Base-by-base conservation (phyloP, 30 jellyfish, hydroid and myxozoan genomes). In the Aurelia aurita complex sp. Pacific region DNA sequence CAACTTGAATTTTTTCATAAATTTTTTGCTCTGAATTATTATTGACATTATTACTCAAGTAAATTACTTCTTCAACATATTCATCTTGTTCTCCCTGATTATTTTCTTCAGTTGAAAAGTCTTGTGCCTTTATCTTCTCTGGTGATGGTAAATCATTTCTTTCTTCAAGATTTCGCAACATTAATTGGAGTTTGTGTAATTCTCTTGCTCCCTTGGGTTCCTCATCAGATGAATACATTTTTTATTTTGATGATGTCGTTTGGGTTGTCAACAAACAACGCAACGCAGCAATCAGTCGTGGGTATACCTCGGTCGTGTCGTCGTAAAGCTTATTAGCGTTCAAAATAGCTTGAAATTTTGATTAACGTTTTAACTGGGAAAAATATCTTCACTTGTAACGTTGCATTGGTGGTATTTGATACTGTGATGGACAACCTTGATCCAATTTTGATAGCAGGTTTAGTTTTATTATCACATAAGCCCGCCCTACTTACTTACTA, bases 101-200 rank as follows among this genome's bases (percentile, higher is more conserved):
- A 40, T 15, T 2, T 2, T 9, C 51, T 38, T 36, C 77, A 16
- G 5, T 40, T 19, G 13, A 9, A 9, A 34, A 32, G 3, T 34
- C 34, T 10, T 50, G 38, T 10, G 60, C 67, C n/a, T 69, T 80
- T 10, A 11, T 8, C 53, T 69, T 71, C 51, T 77, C 78, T 63
- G 93, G 86, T 15, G 90, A 73, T 33, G 87, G 91, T 36, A 83
- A 63, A 38, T 78, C 88, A 62, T 90, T 90, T 5, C 42, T 70
- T 52, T 76, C 91, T 78, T 90, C 97, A 8, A 90, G 67, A 35
- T 90, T 75, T 16, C 88, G 83, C 61, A 90, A 78, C 86, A 90
- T 73, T 23, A 67, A 62, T 36, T 82, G 97, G 1, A 90, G 87
- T 77, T 79, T 83, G 17, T 62, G 71, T 4, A 73, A 69, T 35